phyloP scores from a whole-genome alignment of 2,888 invertebrate species.

The Philereme vetulata region DNA sequence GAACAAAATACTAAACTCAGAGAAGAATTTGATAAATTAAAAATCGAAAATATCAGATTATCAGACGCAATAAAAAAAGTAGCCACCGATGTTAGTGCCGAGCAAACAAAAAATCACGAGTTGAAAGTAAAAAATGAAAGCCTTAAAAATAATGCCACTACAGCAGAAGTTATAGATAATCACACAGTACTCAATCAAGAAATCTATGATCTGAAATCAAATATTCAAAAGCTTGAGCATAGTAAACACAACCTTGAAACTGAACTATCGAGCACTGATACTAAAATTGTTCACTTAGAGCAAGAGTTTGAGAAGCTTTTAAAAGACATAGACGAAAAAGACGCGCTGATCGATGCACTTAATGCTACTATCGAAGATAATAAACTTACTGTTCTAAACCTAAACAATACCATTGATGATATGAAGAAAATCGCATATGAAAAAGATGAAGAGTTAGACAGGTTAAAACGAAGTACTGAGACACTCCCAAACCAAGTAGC shows the following conservation, averaged over 20 bases:
- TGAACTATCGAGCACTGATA: constrained; percentile 59
- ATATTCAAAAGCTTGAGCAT: constrained; percentile 35
- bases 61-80: constrained; percentile 44
- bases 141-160: constrained; percentile 4
- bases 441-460: constrained; percentile 63
- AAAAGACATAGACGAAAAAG: constrained; percentile 69
- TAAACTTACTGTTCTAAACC: constrained; percentile 46
- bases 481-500: constrained; percentile 40
- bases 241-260: constrained; percentile 57
- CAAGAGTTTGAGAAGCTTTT: constrained; percentile 66
- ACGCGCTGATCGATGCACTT: constrained; percentile 61
- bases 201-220: constrained; percentile 49
- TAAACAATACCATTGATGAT: constrained; percentile 52
- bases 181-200: constrained; percentile 34
- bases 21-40: constrained; percentile 14
- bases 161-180: constrained; percentile 28
- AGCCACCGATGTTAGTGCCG: constrained; percentile 26
- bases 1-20: constrained; percentile 45
- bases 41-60: constrained; percentile 14
- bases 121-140: constrained; percentile 11
- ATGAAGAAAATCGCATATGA: constrained; percentile 50
- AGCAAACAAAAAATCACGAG: constrained; percentile 8
- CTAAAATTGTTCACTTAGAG: constrained; percentile 66
- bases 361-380: constrained; percentile 55
- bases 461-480: constrained; percentile 51